These are phyloP conservation scores for Temnothorax ravouxi DNA, from an alignment of 2,888 invertebrate species.

Conservation along the genomic window DNA sequence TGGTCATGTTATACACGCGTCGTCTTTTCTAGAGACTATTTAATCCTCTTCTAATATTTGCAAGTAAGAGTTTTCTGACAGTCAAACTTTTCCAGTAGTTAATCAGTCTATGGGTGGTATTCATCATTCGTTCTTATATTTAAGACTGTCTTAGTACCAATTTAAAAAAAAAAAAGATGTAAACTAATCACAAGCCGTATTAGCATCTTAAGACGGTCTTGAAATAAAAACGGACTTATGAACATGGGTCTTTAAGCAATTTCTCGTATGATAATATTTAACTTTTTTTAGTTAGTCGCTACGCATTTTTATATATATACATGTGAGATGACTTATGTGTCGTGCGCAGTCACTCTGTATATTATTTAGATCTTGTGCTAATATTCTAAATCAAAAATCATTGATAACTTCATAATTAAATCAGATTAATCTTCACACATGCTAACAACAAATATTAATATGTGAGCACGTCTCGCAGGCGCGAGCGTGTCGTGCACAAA, in stretches of 20 bases:
- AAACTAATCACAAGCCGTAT: no score
- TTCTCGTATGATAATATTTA: not conserved
- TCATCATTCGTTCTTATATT: no score
- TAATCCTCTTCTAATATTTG: not conserved
- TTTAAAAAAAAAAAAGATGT: no score
- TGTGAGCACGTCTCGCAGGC: not conserved
- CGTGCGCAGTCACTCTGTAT: not conserved
- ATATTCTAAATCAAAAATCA: constrained; percentile 8
- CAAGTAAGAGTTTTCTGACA: not conserved
- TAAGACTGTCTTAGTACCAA: no score
- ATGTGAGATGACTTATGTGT: not conserved
- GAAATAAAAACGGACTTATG: no score
- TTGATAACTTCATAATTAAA: not conserved
- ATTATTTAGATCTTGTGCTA: not conserved
- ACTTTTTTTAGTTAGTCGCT: not conserved
- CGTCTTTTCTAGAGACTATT: not conserved
- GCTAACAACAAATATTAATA: not conserved
- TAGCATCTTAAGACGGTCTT: no score
- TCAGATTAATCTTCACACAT: not conserved
- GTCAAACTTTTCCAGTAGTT: not conserved
- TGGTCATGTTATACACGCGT: not conserved
- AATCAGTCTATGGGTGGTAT: not conserved
- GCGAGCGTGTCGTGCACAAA: not conserved
- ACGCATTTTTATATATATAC: not conserved
- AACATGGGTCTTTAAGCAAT: not conserved